Percentiles rank a stretch among this genome's conserved stretches.
Conservation (phyloP, 1,140 invertebrate species). For the Aculops lycopersici region DNA sequence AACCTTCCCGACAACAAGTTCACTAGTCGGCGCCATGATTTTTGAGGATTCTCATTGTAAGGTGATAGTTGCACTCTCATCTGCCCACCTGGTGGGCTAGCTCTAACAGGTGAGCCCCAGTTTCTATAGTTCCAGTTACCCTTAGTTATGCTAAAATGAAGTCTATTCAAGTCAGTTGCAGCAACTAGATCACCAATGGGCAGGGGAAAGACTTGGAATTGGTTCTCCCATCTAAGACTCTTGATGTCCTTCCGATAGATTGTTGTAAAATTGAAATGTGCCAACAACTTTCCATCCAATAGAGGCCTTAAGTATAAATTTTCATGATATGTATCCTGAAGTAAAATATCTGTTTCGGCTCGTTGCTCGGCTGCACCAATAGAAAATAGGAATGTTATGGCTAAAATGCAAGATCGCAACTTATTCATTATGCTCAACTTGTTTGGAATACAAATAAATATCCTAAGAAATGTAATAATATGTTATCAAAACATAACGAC, state of each 20-base stretch:
- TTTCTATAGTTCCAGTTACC: slow-evolving; percentile 64
- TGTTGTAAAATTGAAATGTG: slow-evolving; percentile 3
- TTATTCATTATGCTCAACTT: no score
- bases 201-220: slow-evolving; percentile 58
- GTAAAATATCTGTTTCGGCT: no score
- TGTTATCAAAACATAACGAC: no score
- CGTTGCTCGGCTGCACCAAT: no score
- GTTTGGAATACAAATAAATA: no score
- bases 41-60: slow-evolving; percentile 22
- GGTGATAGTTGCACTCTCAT: slow-evolving; percentile 62
- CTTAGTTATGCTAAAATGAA: slow-evolving; percentile 63
- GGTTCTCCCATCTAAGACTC: slow-evolving; percentile 16
- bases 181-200: slow-evolving; percentile 59
- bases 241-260: slow-evolving; percentile 1
- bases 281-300: slow-evolving; percentile 1
- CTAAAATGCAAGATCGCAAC: no score
- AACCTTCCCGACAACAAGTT: slow-evolving; percentile 65
- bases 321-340: slow-evolving; percentile 3
- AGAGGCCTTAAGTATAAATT: slow-evolving; percentile 2
- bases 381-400: no score
- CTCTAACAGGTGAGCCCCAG: slow-evolving; percentile 61
- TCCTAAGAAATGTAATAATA: no score
- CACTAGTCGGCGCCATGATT: slow-evolving; percentile 51
- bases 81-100: slow-evolving; percentile 65
- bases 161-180: slow-evolving; percentile 46